Percentiles rank a stretch among this genome's conserved stretches.
These are phyloP conservation scores for Thumatha senex DNA, from an alignment of 2,888 invertebrate genomes.

Conservation along the genomic window DNA sequence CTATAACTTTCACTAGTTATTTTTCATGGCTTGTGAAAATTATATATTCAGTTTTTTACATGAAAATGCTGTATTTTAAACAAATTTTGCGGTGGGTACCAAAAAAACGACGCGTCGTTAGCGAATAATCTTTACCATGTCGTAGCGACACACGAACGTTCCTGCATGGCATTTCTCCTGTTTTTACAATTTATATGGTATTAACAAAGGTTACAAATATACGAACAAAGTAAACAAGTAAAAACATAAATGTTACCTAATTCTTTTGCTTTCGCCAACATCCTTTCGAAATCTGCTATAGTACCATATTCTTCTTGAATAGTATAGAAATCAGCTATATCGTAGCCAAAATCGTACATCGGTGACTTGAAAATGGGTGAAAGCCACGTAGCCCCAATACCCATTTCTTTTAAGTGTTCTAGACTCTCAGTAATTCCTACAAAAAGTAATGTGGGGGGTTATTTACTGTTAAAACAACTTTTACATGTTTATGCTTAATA, in stretches of 20 bases:
- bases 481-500: not conserved
- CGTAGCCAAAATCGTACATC: constrained; percentile 93
- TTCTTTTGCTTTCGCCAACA: constrained; percentile 82
- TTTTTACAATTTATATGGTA: too few relatives aligned
- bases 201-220: too few relatives aligned
- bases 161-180: too few relatives aligned
- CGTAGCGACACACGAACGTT: too few relatives aligned
- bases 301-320: constrained; percentile 89
- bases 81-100: too few relatives aligned
- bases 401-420: constrained; percentile 86
- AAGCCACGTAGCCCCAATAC: constrained; percentile 89
- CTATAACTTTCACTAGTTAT: too few relatives aligned
- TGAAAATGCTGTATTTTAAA: too few relatives aligned
- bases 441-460: not conserved
- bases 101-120: too few relatives aligned
- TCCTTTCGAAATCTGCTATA: constrained; percentile 87
- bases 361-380: constrained; percentile 90
- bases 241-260: constrained; percentile 51
- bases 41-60: too few relatives aligned
- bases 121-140: too few relatives aligned
- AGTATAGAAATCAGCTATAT: constrained; percentile 87
- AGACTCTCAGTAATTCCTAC: constrained; percentile 85
- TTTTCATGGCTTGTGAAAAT: too few relatives aligned
- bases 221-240: too few relatives aligned
- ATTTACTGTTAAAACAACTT: not conserved